Percentiles rank a stretch among this genome's conserved stretches.
Conservation (phyloP, 1,140 invertebrate genomes). For the Drosophila aff. region DNA sequence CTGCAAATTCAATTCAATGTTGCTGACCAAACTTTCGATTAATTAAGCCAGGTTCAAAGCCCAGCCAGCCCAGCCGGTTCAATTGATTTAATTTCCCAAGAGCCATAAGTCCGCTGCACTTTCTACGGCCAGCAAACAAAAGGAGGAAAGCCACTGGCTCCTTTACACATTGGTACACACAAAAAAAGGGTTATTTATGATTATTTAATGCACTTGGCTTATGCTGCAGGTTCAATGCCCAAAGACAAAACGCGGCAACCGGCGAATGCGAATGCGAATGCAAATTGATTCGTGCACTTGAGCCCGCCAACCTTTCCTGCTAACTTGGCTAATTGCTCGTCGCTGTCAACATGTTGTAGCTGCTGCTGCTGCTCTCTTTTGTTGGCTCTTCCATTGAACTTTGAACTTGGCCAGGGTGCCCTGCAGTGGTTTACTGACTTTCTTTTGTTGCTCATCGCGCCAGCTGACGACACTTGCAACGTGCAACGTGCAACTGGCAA, state of each 20-base stretch:
- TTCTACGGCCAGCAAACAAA: constrained; percentile 68
- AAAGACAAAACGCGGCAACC: constrained; percentile 40
- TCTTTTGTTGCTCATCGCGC: constrained; percentile 49
- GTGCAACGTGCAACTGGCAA: constrained; percentile 17
- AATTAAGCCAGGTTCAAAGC: constrained; percentile 64
- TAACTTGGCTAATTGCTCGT: constrained; percentile 44
- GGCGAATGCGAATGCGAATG: constrained; percentile 24
- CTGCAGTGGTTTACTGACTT: constrained; percentile 54
- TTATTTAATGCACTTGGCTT: constrained; percentile 71
- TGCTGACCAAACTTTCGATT: constrained; percentile 77
- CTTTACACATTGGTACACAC: constrained; percentile 4
- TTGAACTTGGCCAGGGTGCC: constrained; percentile 66
- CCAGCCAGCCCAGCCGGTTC: constrained; percentile 43
- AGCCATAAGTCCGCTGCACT: constrained; percentile 50
- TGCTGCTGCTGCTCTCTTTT: constrained; percentile 19
- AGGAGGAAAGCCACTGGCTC: constrained; percentile 54
- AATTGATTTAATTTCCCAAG: constrained; percentile 79
- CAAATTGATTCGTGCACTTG: constrained; percentile 62
- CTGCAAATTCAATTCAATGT: constrained; percentile 47
- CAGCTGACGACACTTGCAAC: constrained; percentile 47
- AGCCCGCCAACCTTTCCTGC: constrained; percentile 30
- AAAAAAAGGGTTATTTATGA: constrained; percentile 70
- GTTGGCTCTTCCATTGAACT: constrained; percentile 66
- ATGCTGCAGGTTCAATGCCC: constrained; percentile 73
- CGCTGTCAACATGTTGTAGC: constrained; percentile 58